These are phyloP conservation scores for Erinaceus europaeus DNA, from an alignment of 2,113 vertebrate species.

Conservation along the genomic window DNA sequence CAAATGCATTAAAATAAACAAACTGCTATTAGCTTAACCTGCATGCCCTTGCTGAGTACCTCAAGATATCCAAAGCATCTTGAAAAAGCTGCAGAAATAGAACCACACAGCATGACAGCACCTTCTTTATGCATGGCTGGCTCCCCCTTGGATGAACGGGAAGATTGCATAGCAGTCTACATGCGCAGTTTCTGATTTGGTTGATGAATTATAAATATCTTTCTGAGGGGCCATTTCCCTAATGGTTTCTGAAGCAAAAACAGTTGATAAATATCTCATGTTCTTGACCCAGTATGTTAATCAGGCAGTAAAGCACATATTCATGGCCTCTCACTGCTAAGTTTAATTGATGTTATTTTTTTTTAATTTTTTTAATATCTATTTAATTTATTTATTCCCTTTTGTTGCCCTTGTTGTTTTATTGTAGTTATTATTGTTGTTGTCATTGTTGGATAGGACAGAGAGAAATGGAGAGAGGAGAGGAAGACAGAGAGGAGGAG, in stretches of 20 bases:
- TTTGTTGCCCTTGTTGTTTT: too few species aligned
- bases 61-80: constrained; percentile 33
- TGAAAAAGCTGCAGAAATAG: constrained; percentile 33
- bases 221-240: constrained; percentile 51
- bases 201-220: constrained; percentile 69
- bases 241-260: constrained; percentile 43
- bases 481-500: too few species aligned
- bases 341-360: constrained; percentile 63
- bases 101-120: not conserved
- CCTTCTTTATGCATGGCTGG: constrained; percentile 34
- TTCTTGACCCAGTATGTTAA: constrained; percentile 56
- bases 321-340: not conserved
- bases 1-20: constrained; percentile 15
- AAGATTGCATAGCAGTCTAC: not conserved
- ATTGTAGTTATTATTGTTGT: too few species aligned
- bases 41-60: too few species aligned
- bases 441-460: too few species aligned
- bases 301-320: constrained; percentile 40
- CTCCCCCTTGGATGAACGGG: not conserved
- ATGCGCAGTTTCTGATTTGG: constrained; percentile 35
- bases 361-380: too few species aligned
- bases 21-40: not conserved
- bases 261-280: constrained; percentile 44
- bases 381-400: too few species aligned
- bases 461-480: too few species aligned